phyloP scores from a whole-genome alignment of 2,888 invertebrate genomes.

The Scaptomyza cyrtandrae region DNA sequence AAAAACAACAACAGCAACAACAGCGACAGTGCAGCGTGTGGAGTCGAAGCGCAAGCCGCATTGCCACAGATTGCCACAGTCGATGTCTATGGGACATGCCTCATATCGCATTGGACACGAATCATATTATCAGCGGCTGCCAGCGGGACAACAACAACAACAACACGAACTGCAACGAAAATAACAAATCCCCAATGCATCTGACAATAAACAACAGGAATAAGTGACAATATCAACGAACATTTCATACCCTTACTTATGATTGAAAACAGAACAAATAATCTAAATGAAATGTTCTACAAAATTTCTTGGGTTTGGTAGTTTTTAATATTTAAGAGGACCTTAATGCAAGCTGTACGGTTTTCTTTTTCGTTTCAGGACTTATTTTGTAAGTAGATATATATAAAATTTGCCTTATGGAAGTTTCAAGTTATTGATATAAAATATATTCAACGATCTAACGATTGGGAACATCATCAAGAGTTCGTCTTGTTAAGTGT shows the following conservation, averaged over 20 bases:
- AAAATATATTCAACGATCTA: no score
- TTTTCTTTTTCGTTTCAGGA: no score
- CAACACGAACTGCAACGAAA: constrained; percentile 31
- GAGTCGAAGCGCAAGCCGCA: constrained; percentile 61
- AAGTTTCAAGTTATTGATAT: no score
- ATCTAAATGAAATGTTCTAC: no score
- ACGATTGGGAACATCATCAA: no score
- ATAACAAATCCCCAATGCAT: constrained; percentile 51
- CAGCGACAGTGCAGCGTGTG: constrained; percentile 33
- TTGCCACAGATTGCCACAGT: constrained; percentile 52
- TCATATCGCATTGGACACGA: constrained; percentile 71
- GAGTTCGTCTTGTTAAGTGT: background rate
- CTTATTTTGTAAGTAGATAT: no score
- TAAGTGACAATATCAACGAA: constrained; percentile 2
- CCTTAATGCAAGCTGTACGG: no score
- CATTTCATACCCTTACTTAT: constrained; percentile 23
- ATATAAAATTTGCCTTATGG: no score
- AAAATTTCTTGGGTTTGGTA: no score
- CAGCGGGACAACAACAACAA: constrained; percentile 27
- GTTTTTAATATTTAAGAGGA: no score
- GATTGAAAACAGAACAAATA: no score
- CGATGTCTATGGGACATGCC: constrained; percentile 54
- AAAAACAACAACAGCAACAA: constrained; percentile 62
- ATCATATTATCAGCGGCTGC: constrained; percentile 70
- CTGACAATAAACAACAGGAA: constrained; percentile 37